Base-by-base conservation (phyloP, 2,797 vertebrate genomes). In the Rhinoraja longicauda region DNA sequence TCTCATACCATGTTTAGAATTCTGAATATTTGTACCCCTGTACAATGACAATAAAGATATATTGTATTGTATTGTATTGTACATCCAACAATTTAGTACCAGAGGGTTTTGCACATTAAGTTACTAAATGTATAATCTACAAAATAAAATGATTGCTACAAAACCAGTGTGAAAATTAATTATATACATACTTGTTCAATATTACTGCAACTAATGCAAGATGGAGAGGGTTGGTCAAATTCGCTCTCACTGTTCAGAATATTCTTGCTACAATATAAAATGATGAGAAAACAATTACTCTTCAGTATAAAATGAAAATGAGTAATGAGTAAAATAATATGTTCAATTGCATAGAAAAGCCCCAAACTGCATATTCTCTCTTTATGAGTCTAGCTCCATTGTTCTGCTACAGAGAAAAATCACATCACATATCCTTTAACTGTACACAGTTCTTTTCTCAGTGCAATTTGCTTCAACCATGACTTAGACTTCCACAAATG, bases 181-280 rank as follows among this genome's bases (percentile, higher is more conserved):
- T 75, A 53, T 53, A 15, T 73, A 75, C 90, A 92, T 92, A 92
- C 90, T 75, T 92, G 90, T n/a, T 29, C 67, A 75, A 75, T 92
- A 29, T 92, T 36, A 92, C 70, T 92, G 90, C 90, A 92, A n/a
- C 10, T 75, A 6, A n/a, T 4, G 2, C 90, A 73, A 17, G 90
- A 24, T 29, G 6, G 90, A 92, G 67, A 92, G 21, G 15, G 4
- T 4, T 10, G 84, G 7, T 88, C 7, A 17, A 88, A 88, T 24
- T 92, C 90, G 73, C 53, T 86, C 45, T 86, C 21, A 29, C 57
- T 92, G 57, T 53, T 45, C 67, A 92, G 70, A 57, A 75, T 75
- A 57, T 92, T 36, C 9, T 75, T 39, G 45, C 90, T 92, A 75
- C 32, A 92, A 90, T 70, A 36, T 90, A 39, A 70, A 92, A 75